Base-by-base conservation (phyloP, 2,888 invertebrate species). In the Limenitis camilla region DNA sequence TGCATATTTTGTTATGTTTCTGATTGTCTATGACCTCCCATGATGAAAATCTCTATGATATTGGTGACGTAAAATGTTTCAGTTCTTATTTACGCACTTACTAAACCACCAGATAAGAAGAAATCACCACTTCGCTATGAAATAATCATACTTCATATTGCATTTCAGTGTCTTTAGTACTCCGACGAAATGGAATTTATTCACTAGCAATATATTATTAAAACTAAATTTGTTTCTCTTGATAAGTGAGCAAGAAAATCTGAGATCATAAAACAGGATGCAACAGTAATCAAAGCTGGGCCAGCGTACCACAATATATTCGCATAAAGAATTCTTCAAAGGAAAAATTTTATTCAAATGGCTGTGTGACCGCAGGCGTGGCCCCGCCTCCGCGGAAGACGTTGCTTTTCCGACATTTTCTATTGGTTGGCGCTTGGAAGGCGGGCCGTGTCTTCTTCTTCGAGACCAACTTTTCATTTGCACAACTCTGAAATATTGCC, bases 391-490 rank as follows among this genome's bases (percentile, higher is more conserved):
- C 79, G 68, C 73, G 74, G 77, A 85, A 86, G 85, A 85, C 82
- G 80, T 74, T 76, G 81, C 76, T 82, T 81, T 81, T 73, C 81
- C 78, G 77, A 76, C 79, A 73, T 81, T 81, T 81, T 84, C 82
- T 77, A 87, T 87, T 87, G 86, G 86, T 81, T 80, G 74, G 69
- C 73, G 74, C 69, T 71, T 63, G 68, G 78, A 77, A 78, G 83
- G 66, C 68, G 68, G 63, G 80, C 76, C 76, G 71, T 77, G 68
- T 79, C 80, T 82, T 81, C 81, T 68, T 81, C 80, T 81, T 82
- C 68, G 72, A 76, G 76, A 76, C 76, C 74, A 84, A 87, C 84
- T 85, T 86, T 87, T 84, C 86, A 86, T 86, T 87, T 86, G 85
- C 82, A 81, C 80, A 73, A 77, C 74, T 74, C 78, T 82, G 75